A percentile compares a stretch with the other conserved stretches of the same genome.
Conservation (phyloP, 2,113 vertebrate species). For the Oostethus manadensis region DNA sequence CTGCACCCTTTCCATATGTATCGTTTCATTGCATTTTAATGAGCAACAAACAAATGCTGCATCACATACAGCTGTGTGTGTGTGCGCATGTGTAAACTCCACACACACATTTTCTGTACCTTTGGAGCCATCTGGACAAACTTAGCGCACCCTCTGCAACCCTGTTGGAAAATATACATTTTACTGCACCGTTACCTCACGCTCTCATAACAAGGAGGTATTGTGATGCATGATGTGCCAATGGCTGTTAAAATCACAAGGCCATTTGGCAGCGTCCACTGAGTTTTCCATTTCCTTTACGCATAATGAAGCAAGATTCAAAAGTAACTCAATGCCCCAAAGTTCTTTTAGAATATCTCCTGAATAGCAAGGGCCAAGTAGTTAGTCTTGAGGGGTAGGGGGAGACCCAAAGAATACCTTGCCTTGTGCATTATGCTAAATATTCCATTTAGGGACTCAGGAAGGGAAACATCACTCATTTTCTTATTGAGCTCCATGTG, state of each 20-base stretch:
- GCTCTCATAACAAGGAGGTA: slow-evolving; percentile 56
- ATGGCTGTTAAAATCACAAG: slow-evolving; percentile 57
- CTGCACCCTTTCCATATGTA: slow-evolving; percentile 14
- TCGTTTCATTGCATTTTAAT: slow-evolving; percentile 32
- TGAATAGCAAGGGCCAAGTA: slow-evolving; percentile 35
- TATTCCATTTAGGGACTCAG: slow-evolving; percentile 15
- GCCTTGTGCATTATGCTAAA: slow-evolving; percentile 14
- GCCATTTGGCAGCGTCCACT: slow-evolving; percentile 51
- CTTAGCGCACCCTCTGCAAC: slow-evolving; percentile 34
- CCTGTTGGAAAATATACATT: slow-evolving; percentile 58
- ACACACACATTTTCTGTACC: slow-evolving; percentile 22
- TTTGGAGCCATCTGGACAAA: slow-evolving; percentile 35
- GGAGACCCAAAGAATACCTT: neutral
- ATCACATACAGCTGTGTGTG: slow-evolving; percentile 8
- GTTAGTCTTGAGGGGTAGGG: slow-evolving; percentile 17
- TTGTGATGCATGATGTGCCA: slow-evolving; percentile 54
- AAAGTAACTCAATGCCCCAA: slow-evolving; percentile 55
- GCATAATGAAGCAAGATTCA: slow-evolving; percentile 62
- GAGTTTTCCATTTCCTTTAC: slow-evolving; percentile 66
- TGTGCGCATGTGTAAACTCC: neutral
- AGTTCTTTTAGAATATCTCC: slow-evolving; percentile 52
- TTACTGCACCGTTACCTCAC: slow-evolving; percentile 60
- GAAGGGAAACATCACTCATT: slow-evolving; percentile 4
- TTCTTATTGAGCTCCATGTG: slow-evolving; percentile 10
- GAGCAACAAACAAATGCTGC: slow-evolving; percentile 29